Conservation (phyloP, 2,113 vertebrate species). For the Progne subis region DNA sequence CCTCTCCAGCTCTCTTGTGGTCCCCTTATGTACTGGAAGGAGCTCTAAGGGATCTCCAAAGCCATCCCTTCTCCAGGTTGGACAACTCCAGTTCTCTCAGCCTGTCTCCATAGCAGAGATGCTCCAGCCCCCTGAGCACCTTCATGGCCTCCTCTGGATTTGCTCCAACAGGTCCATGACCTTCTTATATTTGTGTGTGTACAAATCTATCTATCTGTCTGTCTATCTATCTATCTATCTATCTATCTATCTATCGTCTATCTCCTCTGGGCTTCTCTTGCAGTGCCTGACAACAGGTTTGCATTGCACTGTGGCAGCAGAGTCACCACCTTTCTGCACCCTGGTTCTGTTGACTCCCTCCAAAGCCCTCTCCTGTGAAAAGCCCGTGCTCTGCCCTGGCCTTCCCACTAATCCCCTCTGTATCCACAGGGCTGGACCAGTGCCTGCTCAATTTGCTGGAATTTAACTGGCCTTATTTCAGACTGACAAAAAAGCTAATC, state of each 20-base stretch:
- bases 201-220: too few relatives aligned
- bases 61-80: neutral
- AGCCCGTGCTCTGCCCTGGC: neutral
- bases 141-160: neutral
- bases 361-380: neutral
- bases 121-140: neutral
- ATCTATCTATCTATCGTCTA: too few relatives aligned
- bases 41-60: neutral
- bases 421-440: neutral
- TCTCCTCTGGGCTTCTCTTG: neutral
- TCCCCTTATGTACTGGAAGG: neutral
- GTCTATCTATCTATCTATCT: too few relatives aligned
- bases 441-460: neutral
- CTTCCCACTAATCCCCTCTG: neutral
- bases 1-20: neutral
- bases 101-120: neutral
- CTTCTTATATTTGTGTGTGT: neutral
- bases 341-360: neutral
- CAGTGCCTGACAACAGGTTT: neutral
- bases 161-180: rapidly evolving
- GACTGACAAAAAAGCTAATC: neutral
- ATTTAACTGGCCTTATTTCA: neutral
- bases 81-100: neutral
- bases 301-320: neutral
- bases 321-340: neutral